Conservation (phyloP, 2,113 vertebrate species). For the Corythoichthys haematopterus region DNA sequence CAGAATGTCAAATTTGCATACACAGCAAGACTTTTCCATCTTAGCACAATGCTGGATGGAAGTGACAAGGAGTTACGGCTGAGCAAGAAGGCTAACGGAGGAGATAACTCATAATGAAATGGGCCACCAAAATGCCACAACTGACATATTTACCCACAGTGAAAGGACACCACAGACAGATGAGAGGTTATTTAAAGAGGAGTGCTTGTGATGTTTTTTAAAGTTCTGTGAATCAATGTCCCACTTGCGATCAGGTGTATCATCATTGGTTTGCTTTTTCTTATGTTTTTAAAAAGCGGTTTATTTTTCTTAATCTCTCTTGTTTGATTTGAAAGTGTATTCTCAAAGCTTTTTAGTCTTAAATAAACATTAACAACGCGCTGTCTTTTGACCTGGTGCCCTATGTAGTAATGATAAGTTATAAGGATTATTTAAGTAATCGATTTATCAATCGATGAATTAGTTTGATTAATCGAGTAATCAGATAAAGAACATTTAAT, state of each 20-base stretch:
- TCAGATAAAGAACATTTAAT: no score
- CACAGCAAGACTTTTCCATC: constrained; percentile 58
- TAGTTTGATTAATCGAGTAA: no score
- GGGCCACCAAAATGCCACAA: constrained; percentile 65
- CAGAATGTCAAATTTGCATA: constrained; percentile 80
- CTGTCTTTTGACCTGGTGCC: no score
- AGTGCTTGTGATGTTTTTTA: constrained; percentile 33
- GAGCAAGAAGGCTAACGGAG: constrained; percentile 59
- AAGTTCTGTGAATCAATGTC: not conserved
- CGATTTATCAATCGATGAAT: no score
- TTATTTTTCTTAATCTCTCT: no score
- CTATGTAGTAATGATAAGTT: no score
- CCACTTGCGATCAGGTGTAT: constrained; percentile 3
- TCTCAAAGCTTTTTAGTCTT: no score
- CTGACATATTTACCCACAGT: constrained; percentile 52
- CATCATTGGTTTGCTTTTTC: no score
- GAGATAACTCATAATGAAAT: constrained; percentile 62
- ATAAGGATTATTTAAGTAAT: no score
- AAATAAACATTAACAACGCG: no score
- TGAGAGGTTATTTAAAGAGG: constrained; percentile 36
- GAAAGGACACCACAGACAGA: constrained; percentile 45
- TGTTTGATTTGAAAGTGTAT: no score
- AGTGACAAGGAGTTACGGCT: constrained; percentile 39
- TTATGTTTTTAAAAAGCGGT: no score
- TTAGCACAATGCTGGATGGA: constrained; percentile 53